phyloP scores from a whole-genome alignment of 2,888 invertebrate genomes.

The Athetis lepigone region DNA sequence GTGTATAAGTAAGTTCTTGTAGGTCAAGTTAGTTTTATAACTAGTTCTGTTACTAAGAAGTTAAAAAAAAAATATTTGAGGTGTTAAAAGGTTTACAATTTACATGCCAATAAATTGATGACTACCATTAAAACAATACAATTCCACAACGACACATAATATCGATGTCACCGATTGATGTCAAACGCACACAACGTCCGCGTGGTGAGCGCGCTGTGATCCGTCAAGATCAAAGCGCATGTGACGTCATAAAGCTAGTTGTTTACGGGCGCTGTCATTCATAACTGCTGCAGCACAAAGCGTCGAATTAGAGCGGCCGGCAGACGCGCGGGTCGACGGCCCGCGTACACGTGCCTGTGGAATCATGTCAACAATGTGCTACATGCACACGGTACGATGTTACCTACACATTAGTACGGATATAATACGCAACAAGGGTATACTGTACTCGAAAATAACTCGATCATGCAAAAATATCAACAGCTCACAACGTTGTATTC shows the following conservation, averaged over 20 bases:
- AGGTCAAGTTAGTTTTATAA: too few relatives aligned
- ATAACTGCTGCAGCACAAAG: constrained; percentile 52
- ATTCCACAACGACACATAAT: not conserved
- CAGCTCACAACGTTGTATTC: too few relatives aligned
- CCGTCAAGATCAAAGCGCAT: constrained; percentile 56
- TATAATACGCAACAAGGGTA: too few relatives aligned
- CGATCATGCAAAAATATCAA: too few relatives aligned
- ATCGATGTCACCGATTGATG: constrained; percentile 36
- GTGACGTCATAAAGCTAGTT: constrained; percentile 51
- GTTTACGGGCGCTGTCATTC: constrained; percentile 54
- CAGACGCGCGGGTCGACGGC: constrained; percentile 28
- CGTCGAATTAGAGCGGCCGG: constrained; percentile 35
- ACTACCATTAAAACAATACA: constrained; percentile 2
- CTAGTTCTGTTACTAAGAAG: too few relatives aligned
- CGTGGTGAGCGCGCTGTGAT: constrained; percentile 25
- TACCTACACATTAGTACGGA: not conserved
- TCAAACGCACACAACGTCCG: not conserved
- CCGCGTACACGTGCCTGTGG: not conserved
- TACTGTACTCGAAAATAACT: too few relatives aligned
- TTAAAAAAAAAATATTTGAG: too few relatives aligned
- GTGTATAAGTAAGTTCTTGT: too few relatives aligned
- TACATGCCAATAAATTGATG: too few relatives aligned
- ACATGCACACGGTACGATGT: not conserved
- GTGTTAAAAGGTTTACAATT: too few relatives aligned
- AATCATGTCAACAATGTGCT: too few relatives aligned